These are phyloP conservation scores for Dysidea cf. avara DNA, from an alignment of 37 sponge, comb jelly and placozoan genomes.

Conservation along the genomic window DNA sequence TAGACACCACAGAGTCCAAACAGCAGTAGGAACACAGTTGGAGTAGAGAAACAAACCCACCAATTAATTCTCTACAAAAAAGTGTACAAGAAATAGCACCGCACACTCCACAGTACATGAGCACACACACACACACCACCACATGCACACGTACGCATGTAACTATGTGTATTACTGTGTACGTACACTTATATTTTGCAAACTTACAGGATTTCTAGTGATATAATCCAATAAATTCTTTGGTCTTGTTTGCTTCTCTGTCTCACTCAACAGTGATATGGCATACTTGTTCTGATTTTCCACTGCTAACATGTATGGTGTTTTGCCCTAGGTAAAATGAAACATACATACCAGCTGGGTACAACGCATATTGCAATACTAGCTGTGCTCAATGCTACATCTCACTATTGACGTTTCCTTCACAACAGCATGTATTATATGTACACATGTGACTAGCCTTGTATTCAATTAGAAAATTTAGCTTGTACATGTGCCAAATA, in stretches of 20 bases:
- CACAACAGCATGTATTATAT: no score
- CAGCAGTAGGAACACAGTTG: not conserved
- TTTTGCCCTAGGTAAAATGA: conserved; percentile 46
- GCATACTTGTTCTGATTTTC: conserved; percentile 51
- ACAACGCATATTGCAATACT: not conserved
- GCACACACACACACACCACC: conserved; percentile 10
- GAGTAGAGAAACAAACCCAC: conserved; percentile 2
- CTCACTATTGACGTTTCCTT: no score
- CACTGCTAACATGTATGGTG: conserved; percentile 58
- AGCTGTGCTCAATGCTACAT: no score
- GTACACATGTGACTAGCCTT: no score
- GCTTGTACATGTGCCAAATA: no score
- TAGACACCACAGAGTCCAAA: not conserved
- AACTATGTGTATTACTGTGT: no score
- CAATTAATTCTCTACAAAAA: no score
- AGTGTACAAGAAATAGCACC: not conserved
- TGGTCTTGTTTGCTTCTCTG: conserved; percentile 32
- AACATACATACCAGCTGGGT: not conserved
- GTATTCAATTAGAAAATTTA: no score
- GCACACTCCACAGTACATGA: not conserved
- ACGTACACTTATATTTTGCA: no score
- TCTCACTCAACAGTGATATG: conserved; percentile 33
- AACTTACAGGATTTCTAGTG: conserved; percentile 33
- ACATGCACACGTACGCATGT: conserved; percentile 8
- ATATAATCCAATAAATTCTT: conserved; percentile 24